These are phyloP conservation scores for Anastatus disparis DNA, from an alignment of 1,140 invertebrate genomes.

Conservation along the genomic window DNA sequence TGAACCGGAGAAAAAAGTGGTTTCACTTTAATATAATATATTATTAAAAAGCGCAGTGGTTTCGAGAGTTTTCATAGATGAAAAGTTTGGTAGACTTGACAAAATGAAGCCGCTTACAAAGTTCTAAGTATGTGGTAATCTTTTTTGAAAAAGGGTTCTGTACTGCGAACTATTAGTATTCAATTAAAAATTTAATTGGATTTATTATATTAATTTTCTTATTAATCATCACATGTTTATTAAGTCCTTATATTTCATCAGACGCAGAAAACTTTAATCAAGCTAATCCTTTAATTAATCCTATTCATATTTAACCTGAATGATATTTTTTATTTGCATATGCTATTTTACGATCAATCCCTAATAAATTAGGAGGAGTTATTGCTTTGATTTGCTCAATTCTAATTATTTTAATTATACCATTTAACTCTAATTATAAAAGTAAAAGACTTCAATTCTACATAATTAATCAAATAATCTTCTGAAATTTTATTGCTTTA, in stretches of 20 bases:
- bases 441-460: no score
- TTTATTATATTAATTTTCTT: slow-evolving; percentile 66
- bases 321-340: slow-evolving; percentile 80
- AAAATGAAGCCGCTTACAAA: no score
- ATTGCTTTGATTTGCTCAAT: slow-evolving; percentile 71
- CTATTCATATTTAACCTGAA: slow-evolving; percentile 76
- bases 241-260: slow-evolving; percentile 66
- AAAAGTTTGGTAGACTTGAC: no score
- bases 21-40: no score
- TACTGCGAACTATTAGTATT: slow-evolving; percentile 69
- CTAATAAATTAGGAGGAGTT: slow-evolving; percentile 77
- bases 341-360: slow-evolving; percentile 76
- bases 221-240: slow-evolving; percentile 62
- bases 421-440: no score
- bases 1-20: no score
- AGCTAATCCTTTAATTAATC: slow-evolving; percentile 70
- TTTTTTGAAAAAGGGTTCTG: no score
- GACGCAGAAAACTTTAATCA: slow-evolving; percentile 76
- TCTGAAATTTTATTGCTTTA: slow-evolving; percentile 68
- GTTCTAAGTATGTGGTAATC: no score
- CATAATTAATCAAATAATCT: slow-evolving; percentile 72
- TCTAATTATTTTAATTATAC: no score
- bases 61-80: no score
- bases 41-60: no score
- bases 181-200: slow-evolving; percentile 69